phyloP scores from a whole-genome alignment of 2,113 vertebrate species.

The Alaudala cheleensis region DNA sequence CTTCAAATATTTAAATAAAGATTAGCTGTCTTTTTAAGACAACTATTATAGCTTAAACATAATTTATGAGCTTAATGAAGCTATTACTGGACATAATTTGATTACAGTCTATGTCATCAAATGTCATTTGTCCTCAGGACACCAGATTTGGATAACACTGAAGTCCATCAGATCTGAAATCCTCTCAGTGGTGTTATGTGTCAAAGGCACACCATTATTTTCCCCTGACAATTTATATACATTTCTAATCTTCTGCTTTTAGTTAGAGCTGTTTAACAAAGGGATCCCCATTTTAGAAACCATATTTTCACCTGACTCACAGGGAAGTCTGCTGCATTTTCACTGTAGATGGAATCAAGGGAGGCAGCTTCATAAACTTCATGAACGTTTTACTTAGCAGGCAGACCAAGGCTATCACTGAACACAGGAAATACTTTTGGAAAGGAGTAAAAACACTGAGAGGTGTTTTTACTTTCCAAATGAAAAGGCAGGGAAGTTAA shows the following conservation, averaged over 20 bases:
- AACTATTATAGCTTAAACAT: neutral
- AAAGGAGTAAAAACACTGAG: neutral
- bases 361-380: neutral
- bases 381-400: neutral
- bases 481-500: neutral
- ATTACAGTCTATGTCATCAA: neutral
- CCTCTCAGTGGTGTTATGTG: neutral
- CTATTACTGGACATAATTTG: conserved; percentile 7
- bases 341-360: neutral
- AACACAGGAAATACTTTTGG: neutral
- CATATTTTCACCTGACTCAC: neutral
- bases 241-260: neutral
- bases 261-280: neutral
- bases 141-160: neutral
- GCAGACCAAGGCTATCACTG: neutral
- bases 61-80: conserved; percentile 20
- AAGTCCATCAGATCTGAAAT: neutral
- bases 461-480: neutral
- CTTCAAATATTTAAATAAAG: conserved; percentile 37
- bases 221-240: neutral
- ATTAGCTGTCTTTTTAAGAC: conserved; percentile 9
- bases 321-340: neutral
- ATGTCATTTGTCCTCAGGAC: neutral
- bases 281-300: neutral
- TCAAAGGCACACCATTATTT: neutral